These are phyloP conservation scores for Helicolenus hilgendorfi DNA, from an alignment of 2,797 vertebrate species.

Conservation along the genomic window DNA sequence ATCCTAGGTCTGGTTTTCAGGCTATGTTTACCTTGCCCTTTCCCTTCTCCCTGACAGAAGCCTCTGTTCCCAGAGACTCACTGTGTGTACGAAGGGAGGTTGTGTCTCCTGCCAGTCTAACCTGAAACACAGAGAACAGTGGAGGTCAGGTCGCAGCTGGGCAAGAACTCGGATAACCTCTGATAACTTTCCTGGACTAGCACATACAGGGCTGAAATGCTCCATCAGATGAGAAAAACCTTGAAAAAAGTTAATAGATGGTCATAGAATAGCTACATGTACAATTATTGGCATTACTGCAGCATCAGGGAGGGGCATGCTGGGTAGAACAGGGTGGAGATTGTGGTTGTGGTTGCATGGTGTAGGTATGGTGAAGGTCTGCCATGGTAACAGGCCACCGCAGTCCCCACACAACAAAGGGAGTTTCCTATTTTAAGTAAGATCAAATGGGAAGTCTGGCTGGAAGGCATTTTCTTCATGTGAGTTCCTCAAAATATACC, in stretches of 20 bases:
- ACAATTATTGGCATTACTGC: neutral
- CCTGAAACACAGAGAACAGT: constrained; percentile 8
- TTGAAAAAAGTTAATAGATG: neutral
- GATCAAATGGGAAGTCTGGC: constrained; percentile 57
- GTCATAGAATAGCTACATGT: neutral
- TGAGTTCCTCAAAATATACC: constrained; percentile 69
- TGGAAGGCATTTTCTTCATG: constrained; percentile 58
- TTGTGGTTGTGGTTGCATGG: neutral
- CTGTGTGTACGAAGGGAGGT: constrained; percentile 38
- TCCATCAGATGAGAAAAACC: neutral
- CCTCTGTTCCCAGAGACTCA: constrained; percentile 13
- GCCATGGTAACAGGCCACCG: neutral
- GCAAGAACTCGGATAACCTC: neutral
- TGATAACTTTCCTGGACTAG: neutral
- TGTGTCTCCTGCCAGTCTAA: constrained; percentile 32
- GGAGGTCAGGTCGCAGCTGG: neutral
- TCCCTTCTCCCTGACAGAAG: constrained; percentile 25
- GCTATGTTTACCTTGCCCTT: constrained; percentile 27
- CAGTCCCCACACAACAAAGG: constrained; percentile 21
- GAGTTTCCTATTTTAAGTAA: constrained; percentile 59
- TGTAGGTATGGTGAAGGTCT: neutral
- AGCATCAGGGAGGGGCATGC: neutral
- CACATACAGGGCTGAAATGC: neutral
- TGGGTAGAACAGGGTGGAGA: neutral
- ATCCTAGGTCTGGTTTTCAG: constrained; percentile 33